A percentile compares a stretch with the other conserved stretches of the same genome.
Conservation (phyloP, 2,113 vertebrate species). For the Saimiri boliviensis region DNA sequence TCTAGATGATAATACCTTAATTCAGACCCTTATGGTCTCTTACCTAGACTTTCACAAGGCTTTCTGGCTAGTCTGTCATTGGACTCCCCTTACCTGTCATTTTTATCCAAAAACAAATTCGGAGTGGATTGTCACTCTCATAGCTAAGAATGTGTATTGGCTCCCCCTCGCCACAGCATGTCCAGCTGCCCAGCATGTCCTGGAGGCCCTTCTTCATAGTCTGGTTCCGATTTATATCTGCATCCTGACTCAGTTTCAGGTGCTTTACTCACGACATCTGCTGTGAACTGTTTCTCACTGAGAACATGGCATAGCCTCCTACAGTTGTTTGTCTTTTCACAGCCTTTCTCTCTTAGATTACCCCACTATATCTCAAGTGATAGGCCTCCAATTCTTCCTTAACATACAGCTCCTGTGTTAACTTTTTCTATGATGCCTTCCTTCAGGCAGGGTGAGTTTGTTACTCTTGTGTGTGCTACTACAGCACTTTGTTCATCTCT, state of each 20-base stretch:
- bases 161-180: not conserved
- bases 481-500: not conserved
- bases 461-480: not conserved
- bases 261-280: not conserved
- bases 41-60: not conserved
- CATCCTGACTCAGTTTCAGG: not conserved
- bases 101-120: not conserved
- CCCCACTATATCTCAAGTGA: not conserved
- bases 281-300: not conserved
- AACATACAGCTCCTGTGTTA: not conserved
- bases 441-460: not conserved
- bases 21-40: not conserved
- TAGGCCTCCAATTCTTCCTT: not conserved
- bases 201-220: not conserved
- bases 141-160: conserved; percentile 21
- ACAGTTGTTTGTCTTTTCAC: not conserved
- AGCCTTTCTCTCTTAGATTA: not conserved
- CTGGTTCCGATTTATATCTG: not conserved
- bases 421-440: not conserved
- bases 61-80: not conserved
- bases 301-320: not conserved
- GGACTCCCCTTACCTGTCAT: not conserved
- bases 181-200: not conserved
- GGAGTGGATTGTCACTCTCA: not conserved
- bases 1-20: not conserved